Conservation (phyloP, 2,113 vertebrate genomes). For the Corythoichthys intestinalis region DNA sequence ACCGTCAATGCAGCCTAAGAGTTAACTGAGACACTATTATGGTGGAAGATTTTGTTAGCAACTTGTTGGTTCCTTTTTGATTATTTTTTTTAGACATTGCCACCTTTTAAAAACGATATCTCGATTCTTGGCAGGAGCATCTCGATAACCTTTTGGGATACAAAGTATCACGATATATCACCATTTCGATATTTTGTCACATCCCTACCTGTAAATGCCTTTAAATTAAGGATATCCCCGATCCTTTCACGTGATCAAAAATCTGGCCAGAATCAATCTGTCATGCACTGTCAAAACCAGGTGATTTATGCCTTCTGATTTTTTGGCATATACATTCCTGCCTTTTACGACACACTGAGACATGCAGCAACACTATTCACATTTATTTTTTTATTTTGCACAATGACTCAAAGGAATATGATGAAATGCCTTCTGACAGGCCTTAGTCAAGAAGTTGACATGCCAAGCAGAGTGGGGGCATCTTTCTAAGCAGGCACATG, state of each 20-base stretch:
- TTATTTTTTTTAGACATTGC: too few species aligned
- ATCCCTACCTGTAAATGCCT: not conserved
- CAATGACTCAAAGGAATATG: not conserved
- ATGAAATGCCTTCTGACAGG: not conserved
- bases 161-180: too few species aligned
- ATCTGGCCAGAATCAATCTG: not conserved
- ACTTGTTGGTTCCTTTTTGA: too few species aligned
- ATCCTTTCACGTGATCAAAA: too few species aligned
- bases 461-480: not conserved
- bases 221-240: too few species aligned
- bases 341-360: not conserved
- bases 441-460: not conserved
- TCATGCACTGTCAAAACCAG: not conserved
- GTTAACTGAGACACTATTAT: too few species aligned
- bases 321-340: slow-evolving; percentile 1
- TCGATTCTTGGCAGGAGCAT: too few species aligned
- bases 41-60: too few species aligned
- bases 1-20: too few species aligned
- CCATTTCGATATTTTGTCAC: too few species aligned
- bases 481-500: not conserved
- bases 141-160: too few species aligned
- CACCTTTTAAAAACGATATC: too few species aligned
- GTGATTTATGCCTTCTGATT: not conserved
- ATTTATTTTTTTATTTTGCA: not conserved
- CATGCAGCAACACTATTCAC: not conserved